A percentile compares a stretch with the other conserved stretches of the same genome.
Conservation (phyloP, 2,888 invertebrate genomes). For the Andrena chrysosceles region DNA sequence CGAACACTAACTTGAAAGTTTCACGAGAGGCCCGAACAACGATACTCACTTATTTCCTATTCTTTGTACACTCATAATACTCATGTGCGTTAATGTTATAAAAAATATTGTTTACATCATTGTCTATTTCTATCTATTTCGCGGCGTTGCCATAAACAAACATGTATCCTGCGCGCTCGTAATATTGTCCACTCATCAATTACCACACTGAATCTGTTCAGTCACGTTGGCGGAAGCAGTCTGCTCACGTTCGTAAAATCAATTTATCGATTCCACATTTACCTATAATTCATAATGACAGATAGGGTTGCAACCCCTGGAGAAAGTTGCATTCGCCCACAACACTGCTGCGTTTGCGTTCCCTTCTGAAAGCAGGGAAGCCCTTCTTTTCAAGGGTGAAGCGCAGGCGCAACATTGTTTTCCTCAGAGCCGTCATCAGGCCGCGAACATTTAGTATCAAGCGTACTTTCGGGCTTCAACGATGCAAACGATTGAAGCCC, state of each 20-base stretch:
- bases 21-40: neutral
- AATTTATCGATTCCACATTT: neutral
- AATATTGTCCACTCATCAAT: too few relatives aligned
- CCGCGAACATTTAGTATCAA: neutral
- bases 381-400: neutral
- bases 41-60: too few relatives aligned
- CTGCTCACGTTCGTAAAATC: neutral
- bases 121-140: neutral
- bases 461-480: neutral
- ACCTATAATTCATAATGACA: constrained; percentile 20
- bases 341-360: neutral
- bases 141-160: too few relatives aligned
- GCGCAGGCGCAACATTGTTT: constrained; percentile 32
- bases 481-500: constrained; percentile 12
- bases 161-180: too few relatives aligned
- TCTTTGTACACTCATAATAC: neutral
- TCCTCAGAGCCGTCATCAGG: too few relatives aligned
- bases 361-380: too few relatives aligned
- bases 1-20: constrained; percentile 18
- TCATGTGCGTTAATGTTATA: neutral
- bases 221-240: neutral
- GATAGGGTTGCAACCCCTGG: neutral
- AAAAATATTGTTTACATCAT: neutral
- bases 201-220: neutral
- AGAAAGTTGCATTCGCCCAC: neutral